Percentiles rank a stretch among this genome's conserved stretches.
These are phyloP conservation scores for Triplophysa bombifrons DNA, from an alignment of 2,797 vertebrate species.

Conservation along the genomic window DNA sequence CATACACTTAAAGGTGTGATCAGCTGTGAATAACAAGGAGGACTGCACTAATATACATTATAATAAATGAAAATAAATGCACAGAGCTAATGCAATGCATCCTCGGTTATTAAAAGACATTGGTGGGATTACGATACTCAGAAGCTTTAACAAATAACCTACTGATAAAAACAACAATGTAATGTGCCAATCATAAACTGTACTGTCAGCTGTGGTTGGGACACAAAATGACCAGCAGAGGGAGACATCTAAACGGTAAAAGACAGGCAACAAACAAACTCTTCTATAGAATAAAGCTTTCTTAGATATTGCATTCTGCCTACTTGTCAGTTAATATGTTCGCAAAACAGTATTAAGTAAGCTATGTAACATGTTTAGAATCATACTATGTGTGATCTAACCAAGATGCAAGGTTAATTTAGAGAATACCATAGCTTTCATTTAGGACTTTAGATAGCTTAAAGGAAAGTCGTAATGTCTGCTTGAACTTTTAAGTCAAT, in stretches of 20 bases:
- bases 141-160: not conserved
- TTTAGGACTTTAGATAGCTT: too few relatives aligned
- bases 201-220: not conserved
- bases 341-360: too few relatives aligned
- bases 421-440: too few relatives aligned
- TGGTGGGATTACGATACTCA: not conserved
- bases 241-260: constrained; percentile 16
- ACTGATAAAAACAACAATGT: not conserved
- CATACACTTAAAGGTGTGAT: not conserved
- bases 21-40: not conserved
- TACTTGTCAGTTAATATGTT: too few relatives aligned
- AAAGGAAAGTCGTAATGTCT: not conserved
- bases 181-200: not conserved
- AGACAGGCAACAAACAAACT: too few relatives aligned
- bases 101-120: too few relatives aligned
- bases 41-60: not conserved
- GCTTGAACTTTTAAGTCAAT: not conserved
- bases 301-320: not conserved
- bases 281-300: too few relatives aligned
- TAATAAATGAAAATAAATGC: not conserved
- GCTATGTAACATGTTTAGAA: too few relatives aligned
- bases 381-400: too few relatives aligned
- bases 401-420: too few relatives aligned
- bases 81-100: not conserved
- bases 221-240: constrained; percentile 16